Evolutionary conservation across 2,113 vertebrate species (phyloP).

Genomic region (Myotis lucifugus): DNA sequence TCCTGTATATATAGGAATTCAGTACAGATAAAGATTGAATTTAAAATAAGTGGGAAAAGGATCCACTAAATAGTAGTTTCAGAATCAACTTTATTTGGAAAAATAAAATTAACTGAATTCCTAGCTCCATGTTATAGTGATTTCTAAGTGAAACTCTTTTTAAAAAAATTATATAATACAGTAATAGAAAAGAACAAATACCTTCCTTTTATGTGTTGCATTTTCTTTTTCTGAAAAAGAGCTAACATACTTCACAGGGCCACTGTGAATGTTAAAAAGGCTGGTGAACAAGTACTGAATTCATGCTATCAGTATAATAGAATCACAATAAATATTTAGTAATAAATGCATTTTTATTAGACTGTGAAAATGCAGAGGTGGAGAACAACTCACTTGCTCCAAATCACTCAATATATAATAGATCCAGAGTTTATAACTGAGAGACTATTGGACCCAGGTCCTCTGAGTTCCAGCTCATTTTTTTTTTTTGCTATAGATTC

Average conservation of each 20-base stretch:
- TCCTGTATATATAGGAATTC: not conserved
- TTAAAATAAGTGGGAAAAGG: conserved; percentile 17
- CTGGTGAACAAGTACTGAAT: not conserved
- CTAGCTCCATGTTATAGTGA: not conserved
- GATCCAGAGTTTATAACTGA: conserved; percentile 20
- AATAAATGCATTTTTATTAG: not conserved
- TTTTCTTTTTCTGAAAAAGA: conserved; percentile 17
- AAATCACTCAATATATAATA: not conserved
- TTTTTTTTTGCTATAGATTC: conserved; percentile 31
- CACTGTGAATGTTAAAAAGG: not conserved
- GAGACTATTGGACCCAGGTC: not conserved
- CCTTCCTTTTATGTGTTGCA: not conserved
- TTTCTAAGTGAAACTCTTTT: conserved; percentile 11
- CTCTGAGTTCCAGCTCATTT: not conserved
- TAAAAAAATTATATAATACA: not conserved
- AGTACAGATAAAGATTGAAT: not conserved
- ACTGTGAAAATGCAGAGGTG: not conserved
- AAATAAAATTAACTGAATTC: conserved; percentile 13
- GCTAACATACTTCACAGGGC: not conserved
- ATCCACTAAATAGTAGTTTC: not conserved
- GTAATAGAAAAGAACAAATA: not conserved
- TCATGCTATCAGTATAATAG: not conserved
- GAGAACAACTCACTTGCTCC: conserved; percentile 24
- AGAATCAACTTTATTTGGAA: conserved; percentile 32
- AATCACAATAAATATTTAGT: conserved; percentile 38